These are phyloP conservation scores for Chrysemys picta DNA, from an alignment of 2,113 vertebrate genomes.

Conservation along the genomic window DNA sequence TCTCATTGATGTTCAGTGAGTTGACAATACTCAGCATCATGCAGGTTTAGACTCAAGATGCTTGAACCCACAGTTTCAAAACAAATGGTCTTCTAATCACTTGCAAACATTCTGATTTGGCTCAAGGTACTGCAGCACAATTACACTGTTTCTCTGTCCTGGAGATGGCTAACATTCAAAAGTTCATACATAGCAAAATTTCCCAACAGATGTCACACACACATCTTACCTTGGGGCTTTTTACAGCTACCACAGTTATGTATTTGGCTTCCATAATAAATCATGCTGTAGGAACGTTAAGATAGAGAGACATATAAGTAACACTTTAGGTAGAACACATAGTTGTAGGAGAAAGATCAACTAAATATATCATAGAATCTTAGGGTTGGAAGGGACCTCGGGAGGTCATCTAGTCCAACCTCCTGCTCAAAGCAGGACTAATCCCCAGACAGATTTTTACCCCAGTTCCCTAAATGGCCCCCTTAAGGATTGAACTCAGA, in stretches of 20 bases:
- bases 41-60: background rate
- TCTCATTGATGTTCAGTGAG: background rate
- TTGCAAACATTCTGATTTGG: background rate
- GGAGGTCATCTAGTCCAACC: too few species aligned
- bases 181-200: background rate
- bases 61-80: background rate
- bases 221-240: background rate
- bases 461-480: too few species aligned
- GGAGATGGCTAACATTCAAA: background rate
- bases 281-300: background rate
- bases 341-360: fast-evolving
- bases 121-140: background rate
- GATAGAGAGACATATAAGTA: background rate
- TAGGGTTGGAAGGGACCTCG: too few species aligned
- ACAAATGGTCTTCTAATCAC: background rate
- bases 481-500: too few species aligned
- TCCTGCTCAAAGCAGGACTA: too few species aligned
- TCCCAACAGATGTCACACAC: background rate
- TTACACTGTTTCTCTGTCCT: background rate
- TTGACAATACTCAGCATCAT: background rate
- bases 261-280: background rate
- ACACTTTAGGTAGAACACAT: background rate
- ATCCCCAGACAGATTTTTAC: too few species aligned
- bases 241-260: background rate
- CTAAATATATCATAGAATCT: background rate